A percentile compares a stretch with the other conserved stretches of the same genome.
Conservation (phyloP, 2,113 vertebrate genomes). For the Cisticola juncidis region DNA sequence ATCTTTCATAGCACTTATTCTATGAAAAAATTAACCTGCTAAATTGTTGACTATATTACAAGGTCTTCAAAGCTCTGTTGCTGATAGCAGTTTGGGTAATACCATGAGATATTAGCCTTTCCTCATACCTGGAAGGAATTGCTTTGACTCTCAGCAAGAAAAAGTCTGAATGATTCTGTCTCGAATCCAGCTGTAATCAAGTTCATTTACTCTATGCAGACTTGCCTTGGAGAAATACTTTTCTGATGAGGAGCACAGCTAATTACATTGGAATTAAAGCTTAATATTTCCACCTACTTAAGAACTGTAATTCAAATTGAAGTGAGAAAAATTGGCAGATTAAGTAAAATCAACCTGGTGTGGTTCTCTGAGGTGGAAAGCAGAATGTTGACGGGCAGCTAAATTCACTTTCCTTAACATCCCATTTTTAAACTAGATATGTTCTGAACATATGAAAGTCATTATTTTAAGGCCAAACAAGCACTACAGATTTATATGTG, state of each 20-base stretch:
- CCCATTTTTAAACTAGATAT: neutral
- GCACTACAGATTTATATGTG: neutral
- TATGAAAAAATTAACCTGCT: neutral
- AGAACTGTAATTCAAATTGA: neutral
- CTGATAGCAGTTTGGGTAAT: neutral
- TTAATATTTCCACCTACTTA: neutral
- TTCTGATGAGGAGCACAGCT: neutral
- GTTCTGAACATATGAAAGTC: neutral
- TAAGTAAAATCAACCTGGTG: neutral
- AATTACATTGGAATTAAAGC: neutral
- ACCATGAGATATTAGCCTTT: neutral
- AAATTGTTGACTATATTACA: neutral
- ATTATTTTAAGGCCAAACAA: neutral
- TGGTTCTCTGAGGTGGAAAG: neutral
- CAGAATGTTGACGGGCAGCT: neutral
- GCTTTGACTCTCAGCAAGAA: neutral
- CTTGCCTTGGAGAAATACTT: neutral
- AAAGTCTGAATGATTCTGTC: neutral
- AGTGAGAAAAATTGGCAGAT: neutral
- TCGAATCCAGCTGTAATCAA: neutral
- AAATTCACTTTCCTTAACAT: neutral
- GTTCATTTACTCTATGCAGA: neutral
- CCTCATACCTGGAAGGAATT: neutral
- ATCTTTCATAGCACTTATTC: neutral
- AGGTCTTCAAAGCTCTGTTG: neutral